Conservation (phyloP, 2,113 vertebrate genomes). For the Vulpes lagopus region DNA sequence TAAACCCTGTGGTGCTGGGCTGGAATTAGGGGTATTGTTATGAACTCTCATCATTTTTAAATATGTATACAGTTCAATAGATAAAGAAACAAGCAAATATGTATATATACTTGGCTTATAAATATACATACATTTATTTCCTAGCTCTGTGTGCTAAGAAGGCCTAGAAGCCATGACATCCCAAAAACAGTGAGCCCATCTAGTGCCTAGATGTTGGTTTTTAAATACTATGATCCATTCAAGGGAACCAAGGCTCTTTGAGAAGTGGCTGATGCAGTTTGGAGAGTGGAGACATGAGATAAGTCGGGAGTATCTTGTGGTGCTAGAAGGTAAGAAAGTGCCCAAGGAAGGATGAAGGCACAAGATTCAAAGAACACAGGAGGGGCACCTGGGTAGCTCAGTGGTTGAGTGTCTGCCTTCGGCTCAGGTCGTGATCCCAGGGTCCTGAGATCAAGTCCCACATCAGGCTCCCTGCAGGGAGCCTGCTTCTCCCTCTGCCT, state of each 20-base stretch:
- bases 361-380: neutral
- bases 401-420: no score
- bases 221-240: neutral
- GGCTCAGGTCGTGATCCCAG: no score
- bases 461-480: no score
- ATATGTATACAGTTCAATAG: neutral
- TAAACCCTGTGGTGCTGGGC: no score
- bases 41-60: neutral
- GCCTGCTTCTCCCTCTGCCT: no score
- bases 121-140: neutral
- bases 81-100: neutral
- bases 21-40: neutral
- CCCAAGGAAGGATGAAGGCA: neutral
- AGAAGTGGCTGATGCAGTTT: neutral
- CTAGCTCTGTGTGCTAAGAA: neutral
- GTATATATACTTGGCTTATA: neutral
- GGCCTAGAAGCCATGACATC: neutral
- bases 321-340: neutral
- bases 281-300: neutral
- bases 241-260: neutral
- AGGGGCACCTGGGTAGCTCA: no score
- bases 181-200: neutral
- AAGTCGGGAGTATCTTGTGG: neutral
- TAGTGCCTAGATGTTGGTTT: neutral
- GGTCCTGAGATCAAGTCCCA: no score